Percentiles rank a stretch among this genome's conserved stretches.
phyloP scores from a whole-genome alignment of 2,797 vertebrate species.

The Scarus forsteni region DNA sequence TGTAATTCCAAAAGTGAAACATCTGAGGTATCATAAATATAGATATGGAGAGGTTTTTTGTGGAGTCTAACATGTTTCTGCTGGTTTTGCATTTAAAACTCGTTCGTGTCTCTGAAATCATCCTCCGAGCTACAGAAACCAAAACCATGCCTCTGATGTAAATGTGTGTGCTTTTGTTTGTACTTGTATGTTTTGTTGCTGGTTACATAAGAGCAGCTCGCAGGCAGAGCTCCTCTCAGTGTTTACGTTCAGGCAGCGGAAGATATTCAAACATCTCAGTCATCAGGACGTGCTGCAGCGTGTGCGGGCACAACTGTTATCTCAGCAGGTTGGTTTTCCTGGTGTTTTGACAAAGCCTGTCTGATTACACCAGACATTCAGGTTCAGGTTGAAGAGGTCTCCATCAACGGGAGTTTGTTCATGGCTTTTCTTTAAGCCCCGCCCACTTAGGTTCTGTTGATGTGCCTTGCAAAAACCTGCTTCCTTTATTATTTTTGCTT shows the following conservation, averaged over 20 bases:
- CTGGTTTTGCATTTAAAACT: background rate
- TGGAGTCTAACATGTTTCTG: no score
- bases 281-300: background rate
- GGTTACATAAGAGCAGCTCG: constrained; percentile 48
- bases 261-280: constrained; percentile 16
- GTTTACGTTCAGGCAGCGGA: constrained; percentile 39
- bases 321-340: background rate
- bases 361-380: no score
- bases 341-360: no score
- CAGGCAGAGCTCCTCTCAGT: constrained; percentile 36
- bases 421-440: no score
- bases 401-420: no score
- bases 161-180: constrained; percentile 7
- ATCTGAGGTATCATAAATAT: no score
- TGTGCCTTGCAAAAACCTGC: no score
- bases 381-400: no score
- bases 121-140: constrained; percentile 11
- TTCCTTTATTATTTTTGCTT: no score
- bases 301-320: background rate
- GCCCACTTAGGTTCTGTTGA: no score
- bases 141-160: background rate
- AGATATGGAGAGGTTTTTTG: no score
- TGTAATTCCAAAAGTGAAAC: no score
- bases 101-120: background rate
- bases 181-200: constrained; percentile 1